A percentile compares a stretch with the other conserved stretches of the same genome.
Conservation (phyloP, 1,140 invertebrate species). For the Caenorhabditis remanei region DNA sequence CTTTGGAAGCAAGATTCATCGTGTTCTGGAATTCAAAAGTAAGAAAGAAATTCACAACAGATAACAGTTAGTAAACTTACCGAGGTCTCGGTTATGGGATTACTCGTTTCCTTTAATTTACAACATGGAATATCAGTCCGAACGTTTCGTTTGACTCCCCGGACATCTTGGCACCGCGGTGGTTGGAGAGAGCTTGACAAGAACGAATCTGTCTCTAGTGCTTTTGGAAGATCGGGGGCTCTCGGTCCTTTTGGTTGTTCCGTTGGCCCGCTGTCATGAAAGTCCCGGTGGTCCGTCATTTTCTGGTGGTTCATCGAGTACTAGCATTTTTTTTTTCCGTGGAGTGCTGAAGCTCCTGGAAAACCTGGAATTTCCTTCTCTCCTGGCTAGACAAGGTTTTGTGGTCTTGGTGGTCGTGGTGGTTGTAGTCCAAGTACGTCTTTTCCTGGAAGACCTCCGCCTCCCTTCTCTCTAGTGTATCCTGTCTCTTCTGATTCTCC, state of each 20-base stretch:
- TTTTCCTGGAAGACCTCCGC: constrained; percentile 68
- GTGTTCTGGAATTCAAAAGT: constrained; percentile 79
- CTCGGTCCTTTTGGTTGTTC: constrained; percentile 76
- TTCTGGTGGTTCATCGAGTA: constrained; percentile 82
- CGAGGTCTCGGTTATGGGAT: constrained; percentile 95
- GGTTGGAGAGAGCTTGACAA: constrained; percentile 92
- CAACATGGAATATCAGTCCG: constrained; percentile 95
- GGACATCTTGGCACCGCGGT: constrained; percentile 87
- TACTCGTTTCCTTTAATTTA: constrained; percentile 97
- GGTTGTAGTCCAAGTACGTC: constrained; percentile 70
- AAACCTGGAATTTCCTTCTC: constrained; percentile 78
- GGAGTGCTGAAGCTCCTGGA: constrained; percentile 79
- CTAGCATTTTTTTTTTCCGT: constrained; percentile 82
- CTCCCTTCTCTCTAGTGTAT: constrained; percentile 67
- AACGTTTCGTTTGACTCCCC: constrained; percentile 86
- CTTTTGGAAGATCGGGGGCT: constrained; percentile 81
- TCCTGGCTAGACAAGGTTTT: constrained; percentile 71
- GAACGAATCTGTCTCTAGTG: constrained; percentile 86
- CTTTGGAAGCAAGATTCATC: constrained; percentile 91
- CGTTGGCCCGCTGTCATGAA: constrained; percentile 69
- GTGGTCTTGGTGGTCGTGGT: constrained; percentile 74
- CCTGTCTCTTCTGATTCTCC: constrained; percentile 67
- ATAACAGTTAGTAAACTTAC: constrained; percentile 75
- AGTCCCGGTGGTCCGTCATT: constrained; percentile 80
- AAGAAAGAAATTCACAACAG: background rate